Evolutionary conservation across 2,113 vertebrate species (phyloP), one percentile per base, ranked within the genome.

Genomic region (Atrichornis clamosus): DNA sequence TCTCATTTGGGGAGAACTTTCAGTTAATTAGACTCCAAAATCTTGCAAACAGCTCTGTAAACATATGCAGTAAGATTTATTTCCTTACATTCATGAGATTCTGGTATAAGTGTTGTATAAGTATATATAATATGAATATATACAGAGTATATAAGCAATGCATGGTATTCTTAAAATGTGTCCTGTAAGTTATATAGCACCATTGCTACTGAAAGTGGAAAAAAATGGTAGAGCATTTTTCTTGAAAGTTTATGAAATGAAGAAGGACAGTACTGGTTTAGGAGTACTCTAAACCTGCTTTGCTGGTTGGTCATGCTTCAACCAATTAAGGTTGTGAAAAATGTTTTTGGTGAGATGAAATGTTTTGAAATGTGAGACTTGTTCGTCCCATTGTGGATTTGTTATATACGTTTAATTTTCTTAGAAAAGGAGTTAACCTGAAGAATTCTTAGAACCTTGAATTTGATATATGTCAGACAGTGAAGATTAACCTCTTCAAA

Each of bases 21-120:
- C 17, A 11, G 24, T 92, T 96, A 96, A 93, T 88, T 94, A 87
- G 62, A 33, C 32, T 64, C 32, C n/a, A 72, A 84, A 93, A 59
- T 84, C 92, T 62, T 93, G 37, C 32, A 60, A 94, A 77, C 27
- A 79, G n/a, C 69, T 90, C 47, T 70, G 35, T 67, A 69, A 81
- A 84, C 77, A 74, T 18, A 50, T 49, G 46, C 0, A 0, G 30
- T 72, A 86, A 75, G 56, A 23, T 82, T 93, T 89, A 77, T 81
- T 90, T 87, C 73, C 41, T 90, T 70, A 23, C 15, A 46, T 52
- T 75, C 87, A 32, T 58, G 18, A 78, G 16, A 50, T 63, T 52
- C 19, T 65, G 42, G 17, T 63, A 12, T 42, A 76, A 23, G 10
- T 22, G 1, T 27, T 63, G 30, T 49, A 56, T 70, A 27, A 53